A percentile compares a stretch with the other conserved stretches of the same genome.
phyloP scores from a whole-genome alignment of 2,113 vertebrate genomes.

The Proteles cristata region DNA sequence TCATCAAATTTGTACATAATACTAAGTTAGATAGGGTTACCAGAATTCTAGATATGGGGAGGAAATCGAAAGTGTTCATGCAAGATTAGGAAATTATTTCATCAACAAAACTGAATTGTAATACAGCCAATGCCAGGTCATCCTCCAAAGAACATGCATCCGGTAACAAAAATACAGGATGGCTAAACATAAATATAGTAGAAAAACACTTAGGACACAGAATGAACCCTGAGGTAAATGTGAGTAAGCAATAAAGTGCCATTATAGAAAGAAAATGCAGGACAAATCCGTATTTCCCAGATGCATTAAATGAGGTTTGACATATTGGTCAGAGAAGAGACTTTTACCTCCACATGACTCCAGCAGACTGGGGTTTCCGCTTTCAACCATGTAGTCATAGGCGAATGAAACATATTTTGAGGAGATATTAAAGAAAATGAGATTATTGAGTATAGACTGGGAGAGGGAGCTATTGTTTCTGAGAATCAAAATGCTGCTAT shows the following conservation, averaged over 20 bases:
- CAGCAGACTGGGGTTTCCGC: neutral
- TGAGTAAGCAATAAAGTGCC: conserved; percentile 64
- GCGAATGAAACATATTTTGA: conserved; percentile 54
- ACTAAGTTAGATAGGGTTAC: conserved; percentile 51
- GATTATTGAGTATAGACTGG: neutral
- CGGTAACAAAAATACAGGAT: conserved; percentile 19
- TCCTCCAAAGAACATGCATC: conserved; percentile 66
- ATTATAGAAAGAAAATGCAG: conserved; percentile 57
- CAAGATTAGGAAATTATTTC: conserved; percentile 71
- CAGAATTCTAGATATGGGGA: conserved; percentile 22
- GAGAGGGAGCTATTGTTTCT: conserved; percentile 44
- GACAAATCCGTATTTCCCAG: conserved; percentile 62
- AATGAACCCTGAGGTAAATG: conserved; percentile 64
- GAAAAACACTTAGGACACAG: conserved; percentile 45
- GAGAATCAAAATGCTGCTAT: neutral
- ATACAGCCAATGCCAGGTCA: conserved; percentile 60
- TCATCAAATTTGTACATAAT: conserved; percentile 55
- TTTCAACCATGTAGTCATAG: conserved; percentile 31
- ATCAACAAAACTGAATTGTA: conserved; percentile 67
- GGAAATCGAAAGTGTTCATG: conserved; percentile 45
- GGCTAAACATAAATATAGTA: conserved; percentile 40
- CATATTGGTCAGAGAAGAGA: conserved; percentile 26
- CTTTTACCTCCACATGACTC: conserved; percentile 40
- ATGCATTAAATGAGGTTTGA: conserved; percentile 52
- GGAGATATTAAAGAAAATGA: conserved; percentile 50